These are phyloP conservation scores for Mizuhopecten yessoensis DNA, from an alignment of 1,140 invertebrate genomes.

Conservation along the genomic window DNA sequence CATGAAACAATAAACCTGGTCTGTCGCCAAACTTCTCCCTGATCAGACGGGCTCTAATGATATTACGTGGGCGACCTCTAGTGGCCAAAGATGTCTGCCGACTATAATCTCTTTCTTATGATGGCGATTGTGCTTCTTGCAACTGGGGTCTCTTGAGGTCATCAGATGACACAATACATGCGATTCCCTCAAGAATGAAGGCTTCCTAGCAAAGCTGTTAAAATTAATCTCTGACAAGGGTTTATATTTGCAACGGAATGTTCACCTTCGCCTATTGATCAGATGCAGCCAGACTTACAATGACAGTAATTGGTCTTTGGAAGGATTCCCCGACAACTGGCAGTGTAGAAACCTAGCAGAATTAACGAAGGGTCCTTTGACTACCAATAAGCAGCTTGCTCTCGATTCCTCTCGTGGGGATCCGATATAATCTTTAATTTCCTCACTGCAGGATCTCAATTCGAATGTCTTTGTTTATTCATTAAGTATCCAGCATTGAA, in stretches of 20 bases:
- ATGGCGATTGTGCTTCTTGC: slow-evolving; percentile 2
- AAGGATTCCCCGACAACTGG: slow-evolving; percentile 30
- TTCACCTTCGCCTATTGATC: slow-evolving; percentile 31
- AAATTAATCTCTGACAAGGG: background rate
- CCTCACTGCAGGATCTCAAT: slow-evolving; percentile 24
- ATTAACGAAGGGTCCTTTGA: slow-evolving; percentile 20
- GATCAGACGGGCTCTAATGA: background rate
- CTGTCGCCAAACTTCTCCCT: background rate
- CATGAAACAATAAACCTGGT: background rate
- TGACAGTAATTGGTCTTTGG: slow-evolving; percentile 20
- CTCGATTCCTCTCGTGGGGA: background rate
- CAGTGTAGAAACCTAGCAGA: slow-evolving; percentile 22
- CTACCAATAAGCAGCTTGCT: background rate
- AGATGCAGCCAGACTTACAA: background rate
- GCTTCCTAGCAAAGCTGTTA: background rate
- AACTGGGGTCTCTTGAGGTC: background rate
- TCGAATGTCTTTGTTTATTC: slow-evolving; percentile 35
- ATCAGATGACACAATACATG: background rate
- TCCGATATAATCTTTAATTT: slow-evolving; percentile 40
- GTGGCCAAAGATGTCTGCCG: background rate
- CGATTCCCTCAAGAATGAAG: background rate
- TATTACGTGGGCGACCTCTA: slow-evolving; percentile 2
- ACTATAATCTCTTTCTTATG: background rate
- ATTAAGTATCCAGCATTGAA: slow-evolving; percentile 32
- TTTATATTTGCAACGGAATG: slow-evolving; percentile 18